Evolutionary conservation across 2,797 vertebrate species (phyloP).

Genomic region (Limnodromus scolopaceus): DNA sequence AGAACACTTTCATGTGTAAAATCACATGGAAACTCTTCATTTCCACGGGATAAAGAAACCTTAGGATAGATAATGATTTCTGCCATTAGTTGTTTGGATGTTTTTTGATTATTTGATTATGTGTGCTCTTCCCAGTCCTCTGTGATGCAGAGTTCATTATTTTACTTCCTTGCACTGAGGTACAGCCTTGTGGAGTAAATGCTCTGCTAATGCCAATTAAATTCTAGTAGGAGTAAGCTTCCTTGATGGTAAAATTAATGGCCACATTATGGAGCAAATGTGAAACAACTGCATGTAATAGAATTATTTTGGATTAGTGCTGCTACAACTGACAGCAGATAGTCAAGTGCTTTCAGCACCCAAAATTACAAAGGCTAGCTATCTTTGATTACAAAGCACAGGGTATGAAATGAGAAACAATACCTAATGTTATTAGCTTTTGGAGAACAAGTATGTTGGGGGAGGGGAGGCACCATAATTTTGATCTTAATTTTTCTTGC

Average conservation of each 20-base stretch:
- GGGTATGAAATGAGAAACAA: not conserved
- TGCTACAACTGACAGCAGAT: not conserved
- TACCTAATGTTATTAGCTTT: not conserved
- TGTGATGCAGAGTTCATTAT: not conserved
- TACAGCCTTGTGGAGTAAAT: not conserved
- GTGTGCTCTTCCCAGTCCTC: not conserved
- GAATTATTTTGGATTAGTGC: not conserved
- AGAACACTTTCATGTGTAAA: not conserved
- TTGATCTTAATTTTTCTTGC: not conserved
- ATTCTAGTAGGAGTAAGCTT: not conserved
- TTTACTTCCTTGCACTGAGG: not conserved
- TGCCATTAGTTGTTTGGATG: not conserved
- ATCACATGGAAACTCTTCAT: not conserved
- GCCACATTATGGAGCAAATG: not conserved
- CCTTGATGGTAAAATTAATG: not conserved
- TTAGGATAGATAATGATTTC: not conserved
- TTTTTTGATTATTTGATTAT: not conserved
- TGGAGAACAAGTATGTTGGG: not conserved
- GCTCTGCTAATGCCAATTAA: not conserved
- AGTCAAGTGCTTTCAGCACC: not conserved
- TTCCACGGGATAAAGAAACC: not conserved
- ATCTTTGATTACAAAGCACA: not conserved
- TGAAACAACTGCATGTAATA: not conserved
- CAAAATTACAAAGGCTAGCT: not conserved
- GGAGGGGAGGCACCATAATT: not conserved